Evolutionary conservation across 2,113 vertebrate genomes (phyloP), one percentile per base, ranked within the genome.

Genomic region (Seriola dumerili): DNA sequence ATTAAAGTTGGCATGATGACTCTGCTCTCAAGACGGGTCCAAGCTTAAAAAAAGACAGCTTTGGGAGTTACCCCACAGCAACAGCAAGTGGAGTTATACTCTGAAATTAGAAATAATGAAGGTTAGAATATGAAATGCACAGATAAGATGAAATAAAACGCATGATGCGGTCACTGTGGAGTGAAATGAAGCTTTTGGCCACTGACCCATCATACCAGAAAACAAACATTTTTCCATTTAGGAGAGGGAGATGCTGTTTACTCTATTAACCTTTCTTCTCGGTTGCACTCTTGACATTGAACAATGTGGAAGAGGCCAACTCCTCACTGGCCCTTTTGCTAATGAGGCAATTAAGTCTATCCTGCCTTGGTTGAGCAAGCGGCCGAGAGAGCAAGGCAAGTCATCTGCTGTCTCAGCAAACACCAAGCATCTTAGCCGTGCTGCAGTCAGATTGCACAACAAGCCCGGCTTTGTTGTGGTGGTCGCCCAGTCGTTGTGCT

Each of bases 311-410:
- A 88, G 90, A 90, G 81, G 89, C 87, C 54, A 68, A 88, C 80
- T 94, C 88, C 75, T 93, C 34, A 23, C 81, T 72, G 87, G 90
- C 90, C 90, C 84, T 86, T 89, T 93, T 91, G 89, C 92, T 95
- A 96, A 96, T 93, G 93, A 95, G 92, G 91, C 93, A 94, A 95
- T 95, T 94, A 95, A 95, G 89, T 90, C 83, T 88, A 76, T 92
- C 90, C 91, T 94, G 90, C 85, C 72, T 80, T 84, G 87, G 85
- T 85, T 86, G 89, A 86, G 83, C 83, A 76, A 86, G 78, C 81
- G 89, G 88, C 87, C 57, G 61, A 58, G 79, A 84, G 89, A 91
- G 91, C 81, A 76, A 85, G 82, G 76, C 83, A 67, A 91, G 81
- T 93, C 89, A 88, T 92, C 86, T 95, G 94, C 93, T 92, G 93